Conservation (phyloP, 1,140 invertebrate species). For the Colletes gigas region DNA sequence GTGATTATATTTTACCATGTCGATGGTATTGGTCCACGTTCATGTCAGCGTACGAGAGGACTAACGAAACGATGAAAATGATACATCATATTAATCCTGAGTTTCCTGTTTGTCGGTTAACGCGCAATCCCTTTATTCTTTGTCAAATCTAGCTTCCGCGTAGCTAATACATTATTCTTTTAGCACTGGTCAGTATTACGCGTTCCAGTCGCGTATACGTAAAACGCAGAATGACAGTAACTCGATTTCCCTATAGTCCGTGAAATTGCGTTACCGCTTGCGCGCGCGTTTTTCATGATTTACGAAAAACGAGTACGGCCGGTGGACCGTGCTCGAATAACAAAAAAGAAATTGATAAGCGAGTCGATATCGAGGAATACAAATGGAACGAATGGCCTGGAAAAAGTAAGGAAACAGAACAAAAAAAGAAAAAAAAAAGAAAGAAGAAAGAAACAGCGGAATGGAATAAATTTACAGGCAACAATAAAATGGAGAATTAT, state of each 20-base stretch:
- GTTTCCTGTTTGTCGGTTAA: too few species aligned
- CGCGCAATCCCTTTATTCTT: background rate
- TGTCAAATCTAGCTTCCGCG: slow-evolving; percentile 18
- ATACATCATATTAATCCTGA: too few species aligned
- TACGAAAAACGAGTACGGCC: slow-evolving; percentile 26
- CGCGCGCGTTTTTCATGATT: slow-evolving; percentile 51
- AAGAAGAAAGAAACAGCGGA: background rate
- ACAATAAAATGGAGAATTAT: background rate
- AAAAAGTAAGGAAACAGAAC: background rate
- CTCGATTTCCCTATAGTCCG: slow-evolving; percentile 50
- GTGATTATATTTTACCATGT: too few species aligned
- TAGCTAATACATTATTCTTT: slow-evolving; percentile 4
- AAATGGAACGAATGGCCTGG: slow-evolving; percentile 8
- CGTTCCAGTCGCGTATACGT: slow-evolving; percentile 30
- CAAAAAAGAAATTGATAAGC: slow-evolving; percentile 17
- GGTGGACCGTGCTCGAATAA: slow-evolving; percentile 4
- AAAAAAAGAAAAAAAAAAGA: background rate
- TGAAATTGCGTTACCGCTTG: slow-evolving; percentile 47
- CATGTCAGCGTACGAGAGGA: too few species aligned
- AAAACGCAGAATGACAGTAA: slow-evolving; percentile 39
- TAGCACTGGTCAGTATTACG: background rate
- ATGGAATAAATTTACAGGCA: slow-evolving; percentile 12
- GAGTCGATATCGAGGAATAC: background rate
- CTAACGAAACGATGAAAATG: too few species aligned
- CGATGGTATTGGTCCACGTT: too few species aligned